These are phyloP conservation scores for Scolanthus callimorphus DNA, from an alignment of 92 coral and sea anemone genomes.

Conservation along the genomic window DNA sequence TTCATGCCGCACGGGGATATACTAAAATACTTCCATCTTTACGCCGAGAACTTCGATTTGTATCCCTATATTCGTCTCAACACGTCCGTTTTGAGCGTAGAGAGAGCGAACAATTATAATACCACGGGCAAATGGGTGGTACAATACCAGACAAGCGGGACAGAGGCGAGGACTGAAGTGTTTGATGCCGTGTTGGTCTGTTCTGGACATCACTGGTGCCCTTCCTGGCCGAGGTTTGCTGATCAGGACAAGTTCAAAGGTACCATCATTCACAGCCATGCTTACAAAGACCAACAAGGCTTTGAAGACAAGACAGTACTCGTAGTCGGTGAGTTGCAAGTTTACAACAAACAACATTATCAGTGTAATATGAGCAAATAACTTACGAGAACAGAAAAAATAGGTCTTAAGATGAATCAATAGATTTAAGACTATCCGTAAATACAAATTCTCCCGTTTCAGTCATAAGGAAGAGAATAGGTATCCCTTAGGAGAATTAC, in stretches of 20 bases:
- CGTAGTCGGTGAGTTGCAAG: slow-evolving; percentile 37
- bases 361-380: background rate
- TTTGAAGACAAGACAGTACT: slow-evolving; percentile 38
- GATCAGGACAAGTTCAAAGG: slow-evolving; percentile 30
- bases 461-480: no score
- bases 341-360: background rate
- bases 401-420: no score
- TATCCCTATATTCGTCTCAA: slow-evolving; percentile 19
- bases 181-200: slow-evolving; percentile 58
- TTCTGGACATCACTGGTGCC: slow-evolving; percentile 39
- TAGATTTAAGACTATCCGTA: no score
- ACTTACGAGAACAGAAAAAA: no score
- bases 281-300: slow-evolving; percentile 16
- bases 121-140: slow-evolving; percentile 37
- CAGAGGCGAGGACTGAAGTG: slow-evolving; percentile 9
- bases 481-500: no score
- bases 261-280: slow-evolving; percentile 24
- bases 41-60: slow-evolving; percentile 26
- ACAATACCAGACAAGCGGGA: background rate
- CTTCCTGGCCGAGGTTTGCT: slow-evolving; percentile 28
- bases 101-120: slow-evolving; percentile 14
- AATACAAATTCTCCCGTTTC: no score
- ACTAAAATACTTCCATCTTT: slow-evolving; percentile 27
- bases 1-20: slow-evolving; percentile 22
- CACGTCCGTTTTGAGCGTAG: slow-evolving; percentile 7